These are phyloP conservation scores for Hafferia zeledoni DNA, from an alignment of 2,797 vertebrate genomes.

Conservation along the genomic window DNA sequence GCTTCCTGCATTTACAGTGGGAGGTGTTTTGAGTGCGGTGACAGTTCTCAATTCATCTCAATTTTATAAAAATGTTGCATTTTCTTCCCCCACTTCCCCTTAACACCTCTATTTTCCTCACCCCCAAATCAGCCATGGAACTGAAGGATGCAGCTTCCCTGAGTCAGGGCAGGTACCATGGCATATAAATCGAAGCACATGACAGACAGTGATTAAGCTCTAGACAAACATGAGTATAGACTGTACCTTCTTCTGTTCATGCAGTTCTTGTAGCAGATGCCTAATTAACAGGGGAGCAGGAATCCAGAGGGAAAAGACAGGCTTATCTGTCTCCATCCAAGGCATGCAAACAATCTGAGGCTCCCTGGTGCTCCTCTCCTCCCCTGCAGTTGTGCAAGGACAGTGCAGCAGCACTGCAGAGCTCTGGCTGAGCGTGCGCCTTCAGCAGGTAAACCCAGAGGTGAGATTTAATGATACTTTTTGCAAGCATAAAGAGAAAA, in stretches of 20 bases:
- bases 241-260: background rate
- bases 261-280: background rate
- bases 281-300: background rate
- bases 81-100: rapidly evolving
- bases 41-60: background rate
- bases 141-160: background rate
- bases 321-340: background rate
- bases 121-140: background rate
- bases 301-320: background rate
- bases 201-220: background rate
- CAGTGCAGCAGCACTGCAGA: background rate
- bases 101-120: background rate
- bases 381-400: background rate
- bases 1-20: background rate
- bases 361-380: background rate
- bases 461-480: background rate
- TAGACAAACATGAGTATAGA: rapidly evolving
- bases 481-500: background rate
- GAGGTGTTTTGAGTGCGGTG: background rate
- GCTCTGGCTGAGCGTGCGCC: background rate
- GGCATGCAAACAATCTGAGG: background rate
- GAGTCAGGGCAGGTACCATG: background rate
- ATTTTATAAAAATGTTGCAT: background rate
- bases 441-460: background rate
- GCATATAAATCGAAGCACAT: rapidly evolving